A percentile compares a stretch with the other conserved stretches of the same genome.
Evolutionary conservation across 2,113 vertebrate species (phyloP).

Genomic region (Actenoides hombroni): DNA sequence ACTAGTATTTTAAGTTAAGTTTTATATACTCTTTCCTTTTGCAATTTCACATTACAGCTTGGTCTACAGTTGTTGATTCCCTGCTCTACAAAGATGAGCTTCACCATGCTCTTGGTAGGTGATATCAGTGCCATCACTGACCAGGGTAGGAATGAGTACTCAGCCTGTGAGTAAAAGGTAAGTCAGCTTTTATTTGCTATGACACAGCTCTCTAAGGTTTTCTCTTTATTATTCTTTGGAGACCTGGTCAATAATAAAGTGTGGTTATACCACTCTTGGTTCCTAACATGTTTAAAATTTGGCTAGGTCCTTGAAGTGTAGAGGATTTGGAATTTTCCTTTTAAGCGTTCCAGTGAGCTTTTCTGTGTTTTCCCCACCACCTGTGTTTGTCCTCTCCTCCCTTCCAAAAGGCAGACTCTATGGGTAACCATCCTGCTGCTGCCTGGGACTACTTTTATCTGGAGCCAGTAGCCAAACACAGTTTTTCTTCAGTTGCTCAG

Average conservation of each 20-base stretch:
- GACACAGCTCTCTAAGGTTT: constrained; percentile 64
- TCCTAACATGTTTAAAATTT: constrained; percentile 63
- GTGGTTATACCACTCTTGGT: constrained; percentile 56
- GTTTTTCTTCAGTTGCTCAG: not conserved
- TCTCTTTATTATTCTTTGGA: constrained; percentile 43
- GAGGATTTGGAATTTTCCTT: not conserved
- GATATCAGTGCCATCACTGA: constrained; percentile 65
- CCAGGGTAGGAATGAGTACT: constrained; percentile 66
- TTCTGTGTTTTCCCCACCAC: not conserved
- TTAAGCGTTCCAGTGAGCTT: not conserved
- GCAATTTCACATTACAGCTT: constrained; percentile 62
- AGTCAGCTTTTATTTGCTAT: constrained; percentile 67
- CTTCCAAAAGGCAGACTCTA: not conserved
- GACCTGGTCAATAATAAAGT: constrained; percentile 63
- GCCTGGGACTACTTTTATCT: not conserved
- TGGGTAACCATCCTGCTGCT: not conserved
- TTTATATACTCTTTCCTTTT: constrained; percentile 68
- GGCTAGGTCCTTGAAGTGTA: constrained; percentile 45
- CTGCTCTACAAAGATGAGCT: constrained; percentile 66
- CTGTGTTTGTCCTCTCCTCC: not conserved
- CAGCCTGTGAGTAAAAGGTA: constrained; percentile 60
- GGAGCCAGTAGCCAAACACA: not conserved
- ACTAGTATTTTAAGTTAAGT: constrained; percentile 46
- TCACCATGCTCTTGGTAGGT: constrained; percentile 66
- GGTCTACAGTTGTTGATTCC: constrained; percentile 64